Evolutionary conservation across 2,888 invertebrate genomes (phyloP), one percentile per base, ranked within the genome.

Genomic region (Pediacus dermestoides): DNA sequence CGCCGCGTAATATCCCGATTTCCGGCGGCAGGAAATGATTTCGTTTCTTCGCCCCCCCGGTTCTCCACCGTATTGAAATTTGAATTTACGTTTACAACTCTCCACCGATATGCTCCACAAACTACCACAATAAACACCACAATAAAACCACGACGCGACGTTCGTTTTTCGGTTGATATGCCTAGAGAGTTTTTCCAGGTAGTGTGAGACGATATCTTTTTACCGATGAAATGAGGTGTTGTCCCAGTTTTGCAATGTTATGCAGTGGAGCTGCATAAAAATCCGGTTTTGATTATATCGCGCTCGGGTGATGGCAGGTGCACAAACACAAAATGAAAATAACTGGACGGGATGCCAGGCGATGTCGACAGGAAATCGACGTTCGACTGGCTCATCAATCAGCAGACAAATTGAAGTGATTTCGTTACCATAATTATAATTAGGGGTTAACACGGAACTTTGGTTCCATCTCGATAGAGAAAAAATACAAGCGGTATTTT

Each of bases 1-100:
- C 50, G 50, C 48, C n/a, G 46, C 34, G 48, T 52, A 50, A 54
- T 54, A 53, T 53, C 50, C 46, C 47, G 52, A 54, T 55, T 53
- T 55, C 50, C 52, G 43, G 32, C 27, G 37, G 47, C n/a, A 46
- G 53, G 48, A 52, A 51, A 48, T 43, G 32, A 30, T 28, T 18
- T 32, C 27, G 38, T 42, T 34, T 36, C 41, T 35, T 15, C n/a
- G n/a, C 21, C 6, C 21, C 6, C 21, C 6, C 21, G n/a, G n/a
- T n/a, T n/a, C n/a, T n/a, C n/a, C n/a, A n/a, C n/a, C n/a, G n/a
- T n/a, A n/a, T n/a, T n/a, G n/a, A n/a, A n/a, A n/a, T n/a, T n/a
- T n/a, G n/a, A n/a, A n/a, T n/a, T n/a, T n/a, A n/a, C n/a, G n/a
- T n/a, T n/a, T n/a, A n/a, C n/a, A n/a, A n/a, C n/a, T n/a, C n/a